Base-by-base conservation (phyloP, 2,797 vertebrate genomes). In the Pangasius djambal region DNA sequence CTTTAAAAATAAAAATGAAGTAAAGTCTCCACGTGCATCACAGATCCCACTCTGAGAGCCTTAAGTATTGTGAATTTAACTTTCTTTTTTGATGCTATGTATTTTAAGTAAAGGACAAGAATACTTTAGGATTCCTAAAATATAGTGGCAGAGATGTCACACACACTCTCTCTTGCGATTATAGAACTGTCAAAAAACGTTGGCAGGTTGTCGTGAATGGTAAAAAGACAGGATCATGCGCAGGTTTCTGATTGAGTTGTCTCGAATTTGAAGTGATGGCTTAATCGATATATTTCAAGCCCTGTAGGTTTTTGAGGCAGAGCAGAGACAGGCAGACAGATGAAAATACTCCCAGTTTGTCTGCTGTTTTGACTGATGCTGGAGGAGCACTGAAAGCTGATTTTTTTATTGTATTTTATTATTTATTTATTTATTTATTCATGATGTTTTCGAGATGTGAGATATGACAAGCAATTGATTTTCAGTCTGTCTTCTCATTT, bases 401-500 rank as follows among this genome's bases (percentile, higher is more conserved):
- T 83, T 86, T 34, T 31, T 34, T 83, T 12, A 2, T 13, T 44
- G 44, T 44, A 44, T 75, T 13, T 31, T n/a, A 25, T 87, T 86
- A 52, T 88, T 70, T 74, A 65, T 83, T 50, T n/a, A 34, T 22
- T 77, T 20, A 12, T 72, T n/a, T 86, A 78, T 88, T 77, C 74
- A 40, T 86, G 8, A 44, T 63, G 57, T 78, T 65, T n/a, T 86
- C 37, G 28, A 79, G 28, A 78, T 57, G 31, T 72, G 67, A 57
- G 31, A 88, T 31, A 50, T 40, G 86, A 84, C 86, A 44, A 40
- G 31, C 40, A 79, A 90, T 91, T 77, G 90, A 85, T 90, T 90
- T 86, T 48, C 63, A 77, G 86, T 92, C 85, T 87, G 40, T 86
- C 52, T 87, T 84, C 70, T 90, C 87, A 69, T 82, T 89, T 74